Percentiles rank a stretch among this genome's conserved stretches.
phyloP scores from a whole-genome alignment of 2,113 vertebrate genomes.

The Muscicapa adusta region DNA sequence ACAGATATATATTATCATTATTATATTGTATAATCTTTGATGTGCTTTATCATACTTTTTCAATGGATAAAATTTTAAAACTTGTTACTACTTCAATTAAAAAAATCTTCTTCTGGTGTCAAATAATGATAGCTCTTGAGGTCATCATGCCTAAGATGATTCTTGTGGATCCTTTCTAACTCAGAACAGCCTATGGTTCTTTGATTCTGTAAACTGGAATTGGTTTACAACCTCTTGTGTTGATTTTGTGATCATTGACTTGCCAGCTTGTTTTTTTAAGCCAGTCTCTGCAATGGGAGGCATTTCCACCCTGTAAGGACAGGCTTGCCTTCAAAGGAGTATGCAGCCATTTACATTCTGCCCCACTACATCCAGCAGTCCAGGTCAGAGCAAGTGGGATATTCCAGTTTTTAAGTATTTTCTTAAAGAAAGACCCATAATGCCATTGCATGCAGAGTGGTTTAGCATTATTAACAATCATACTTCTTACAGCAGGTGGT shows the following conservation, averaged over 20 bases:
- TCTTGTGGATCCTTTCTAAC: not conserved
- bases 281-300: not conserved
- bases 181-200: not conserved
- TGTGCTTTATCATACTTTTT: not conserved
- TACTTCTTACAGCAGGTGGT: not conserved
- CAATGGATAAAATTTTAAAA: not conserved
- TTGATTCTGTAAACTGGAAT: not conserved
- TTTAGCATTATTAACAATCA: not conserved
- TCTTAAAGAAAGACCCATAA: not conserved
- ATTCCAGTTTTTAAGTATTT: not conserved
- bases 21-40: not conserved
- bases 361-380: not conserved
- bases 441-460: not conserved
- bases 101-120: not conserved
- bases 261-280: not conserved
- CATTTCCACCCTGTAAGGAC: not conserved
- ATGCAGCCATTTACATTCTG: not conserved
- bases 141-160: not conserved
- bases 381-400: not conserved
- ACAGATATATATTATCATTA: not conserved
- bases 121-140: not conserved
- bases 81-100: not conserved
- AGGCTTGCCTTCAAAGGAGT: not conserved
- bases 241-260: not conserved
- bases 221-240: not conserved